Conservation (phyloP, 2,113 vertebrate species). For the Theristicus caerulescens region DNA sequence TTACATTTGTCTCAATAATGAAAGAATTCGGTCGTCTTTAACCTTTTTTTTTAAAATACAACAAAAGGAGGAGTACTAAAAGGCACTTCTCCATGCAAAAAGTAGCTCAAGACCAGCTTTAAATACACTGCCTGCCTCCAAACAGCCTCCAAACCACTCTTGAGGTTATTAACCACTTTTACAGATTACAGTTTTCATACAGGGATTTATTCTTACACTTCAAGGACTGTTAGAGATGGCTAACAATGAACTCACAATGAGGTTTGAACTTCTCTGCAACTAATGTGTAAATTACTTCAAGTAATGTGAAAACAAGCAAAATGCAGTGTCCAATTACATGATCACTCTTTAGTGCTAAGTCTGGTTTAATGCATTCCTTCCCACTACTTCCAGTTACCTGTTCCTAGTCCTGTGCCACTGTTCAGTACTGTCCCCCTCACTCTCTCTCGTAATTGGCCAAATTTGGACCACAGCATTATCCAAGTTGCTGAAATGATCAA, state of each 20-base stretch:
- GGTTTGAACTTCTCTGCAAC: not conserved
- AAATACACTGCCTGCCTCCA: not conserved
- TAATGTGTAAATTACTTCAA: not conserved
- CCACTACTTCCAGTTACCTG: not conserved
- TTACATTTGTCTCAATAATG: not conserved
- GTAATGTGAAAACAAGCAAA: not conserved
- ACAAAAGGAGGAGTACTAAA: not conserved
- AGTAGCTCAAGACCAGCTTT: not conserved
- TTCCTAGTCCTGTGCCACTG: not conserved
- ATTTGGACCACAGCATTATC: not conserved
- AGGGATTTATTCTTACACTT: not conserved
- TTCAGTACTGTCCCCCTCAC: not conserved
- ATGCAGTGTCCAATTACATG: not conserved
- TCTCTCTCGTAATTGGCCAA: not conserved
- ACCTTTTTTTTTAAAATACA: not conserved
- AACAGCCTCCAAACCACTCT: not conserved
- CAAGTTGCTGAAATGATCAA: not conserved
- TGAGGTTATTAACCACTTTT: not conserved
- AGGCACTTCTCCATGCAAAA: not conserved
- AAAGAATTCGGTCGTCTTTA: not conserved
- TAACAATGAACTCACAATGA: not conserved
- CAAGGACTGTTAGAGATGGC: not conserved
- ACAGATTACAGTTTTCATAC: not conserved
- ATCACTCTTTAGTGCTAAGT: not conserved
- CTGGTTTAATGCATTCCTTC: not conserved